phyloP scores from a whole-genome alignment of 2,888 invertebrate genomes.

The Axea sp. region DNA sequence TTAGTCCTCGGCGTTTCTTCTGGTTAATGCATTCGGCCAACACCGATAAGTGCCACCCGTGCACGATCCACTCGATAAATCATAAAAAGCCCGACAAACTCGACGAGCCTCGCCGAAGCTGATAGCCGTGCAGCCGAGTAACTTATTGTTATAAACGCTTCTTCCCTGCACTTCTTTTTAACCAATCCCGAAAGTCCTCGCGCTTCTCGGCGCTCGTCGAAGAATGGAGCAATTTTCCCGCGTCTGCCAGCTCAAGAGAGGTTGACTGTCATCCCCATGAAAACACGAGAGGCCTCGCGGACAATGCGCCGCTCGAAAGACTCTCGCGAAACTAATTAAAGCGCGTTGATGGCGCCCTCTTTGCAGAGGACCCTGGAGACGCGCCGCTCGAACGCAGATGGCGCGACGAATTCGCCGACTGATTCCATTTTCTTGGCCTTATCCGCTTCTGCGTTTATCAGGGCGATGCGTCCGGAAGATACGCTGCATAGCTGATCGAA shows the following conservation, averaged over 20 bases:
- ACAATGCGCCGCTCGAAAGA: slow-evolving; percentile 23
- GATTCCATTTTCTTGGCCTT: slow-evolving; percentile 43
- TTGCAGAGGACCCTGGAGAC: slow-evolving; percentile 5
- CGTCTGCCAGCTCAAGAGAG: slow-evolving; percentile 13
- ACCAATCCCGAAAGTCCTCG: background rate
- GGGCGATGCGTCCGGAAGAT: slow-evolving; percentile 23
- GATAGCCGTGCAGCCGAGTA: background rate
- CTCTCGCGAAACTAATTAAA: slow-evolving; percentile 40
- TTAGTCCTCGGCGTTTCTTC: no score
- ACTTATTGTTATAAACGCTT: background rate
- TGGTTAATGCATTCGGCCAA: no score
- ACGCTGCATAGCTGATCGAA: slow-evolving; percentile 47
- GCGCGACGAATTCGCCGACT: slow-evolving; percentile 4
- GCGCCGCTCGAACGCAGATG: slow-evolving; percentile 4
- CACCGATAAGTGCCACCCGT: no score
- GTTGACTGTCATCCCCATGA: slow-evolving; percentile 33
- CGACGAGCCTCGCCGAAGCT: no score
- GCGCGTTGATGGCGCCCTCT: slow-evolving; percentile 7
- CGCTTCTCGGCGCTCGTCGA: slow-evolving; percentile 21
- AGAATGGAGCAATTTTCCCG: slow-evolving; percentile 29
- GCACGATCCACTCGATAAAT: slow-evolving; percentile 2
- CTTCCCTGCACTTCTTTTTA: background rate
- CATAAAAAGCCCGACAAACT: slow-evolving; percentile 3
- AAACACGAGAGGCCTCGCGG: slow-evolving; percentile 23
- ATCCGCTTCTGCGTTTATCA: slow-evolving; percentile 46